These are phyloP conservation scores for Eupithecia subfuscata DNA, from an alignment of 2,888 invertebrate genomes.

Conservation along the genomic window DNA sequence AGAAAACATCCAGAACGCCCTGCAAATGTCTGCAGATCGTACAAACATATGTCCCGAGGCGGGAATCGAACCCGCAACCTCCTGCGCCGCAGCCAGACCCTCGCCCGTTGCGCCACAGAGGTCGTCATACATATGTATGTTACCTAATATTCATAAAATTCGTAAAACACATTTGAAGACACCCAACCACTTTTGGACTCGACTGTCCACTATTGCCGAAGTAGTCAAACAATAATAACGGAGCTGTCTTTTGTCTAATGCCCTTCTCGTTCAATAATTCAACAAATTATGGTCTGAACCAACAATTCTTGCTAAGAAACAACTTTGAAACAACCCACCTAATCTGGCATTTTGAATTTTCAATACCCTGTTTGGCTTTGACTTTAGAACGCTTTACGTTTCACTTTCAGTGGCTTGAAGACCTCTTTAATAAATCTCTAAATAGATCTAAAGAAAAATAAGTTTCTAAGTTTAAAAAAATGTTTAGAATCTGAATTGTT, in stretches of 20 bases:
- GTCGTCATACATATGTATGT: too few species aligned
- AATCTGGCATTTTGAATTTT: constrained; percentile 30
- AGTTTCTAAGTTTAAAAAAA: background rate
- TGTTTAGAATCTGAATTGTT: constrained; percentile 32
- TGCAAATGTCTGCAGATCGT: too few species aligned
- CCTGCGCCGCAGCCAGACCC: too few species aligned
- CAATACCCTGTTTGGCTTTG: background rate
- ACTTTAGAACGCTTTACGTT: constrained; percentile 4
- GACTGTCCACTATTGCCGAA: constrained; percentile 45
- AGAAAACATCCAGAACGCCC: too few species aligned
- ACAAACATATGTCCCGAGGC: too few species aligned
- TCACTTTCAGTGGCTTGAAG: background rate
- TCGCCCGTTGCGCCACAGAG: too few species aligned
- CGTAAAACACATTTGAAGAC: too few species aligned
- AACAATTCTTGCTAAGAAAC: constrained; percentile 12
- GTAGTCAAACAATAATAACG: constrained; percentile 46
- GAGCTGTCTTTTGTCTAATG: constrained; percentile 56
- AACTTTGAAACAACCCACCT: constrained; percentile 12
- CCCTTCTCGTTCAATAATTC: constrained; percentile 46
- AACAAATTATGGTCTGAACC: constrained; percentile 19
- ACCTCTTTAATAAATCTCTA: background rate
- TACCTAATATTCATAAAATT: too few species aligned
- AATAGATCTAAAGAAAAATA: background rate
- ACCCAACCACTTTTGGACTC: constrained; percentile 31
- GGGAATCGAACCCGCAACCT: too few species aligned